A percentile compares a stretch with the other conserved stretches of the same genome.
phyloP scores from a whole-genome alignment of 2,113 vertebrate genomes.

The Megalops atlanticus region DNA sequence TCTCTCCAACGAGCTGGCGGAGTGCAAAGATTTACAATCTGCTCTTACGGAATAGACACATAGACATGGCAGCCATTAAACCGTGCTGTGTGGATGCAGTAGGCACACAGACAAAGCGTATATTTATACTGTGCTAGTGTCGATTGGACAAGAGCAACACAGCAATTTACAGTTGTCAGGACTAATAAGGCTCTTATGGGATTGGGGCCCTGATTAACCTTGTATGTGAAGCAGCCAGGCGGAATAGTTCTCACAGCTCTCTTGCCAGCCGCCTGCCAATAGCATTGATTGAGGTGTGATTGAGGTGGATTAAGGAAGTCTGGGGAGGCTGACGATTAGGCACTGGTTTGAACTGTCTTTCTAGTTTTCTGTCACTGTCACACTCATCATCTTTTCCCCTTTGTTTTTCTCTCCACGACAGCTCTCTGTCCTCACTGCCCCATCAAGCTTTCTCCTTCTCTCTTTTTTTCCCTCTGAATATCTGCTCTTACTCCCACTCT shows the following conservation, averaged over 20 bases:
- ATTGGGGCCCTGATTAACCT: background rate
- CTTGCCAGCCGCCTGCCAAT: background rate
- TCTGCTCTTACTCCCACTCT: slow-evolving; percentile 10
- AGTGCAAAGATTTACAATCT: background rate
- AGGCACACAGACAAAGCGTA: background rate
- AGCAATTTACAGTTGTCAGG: background rate
- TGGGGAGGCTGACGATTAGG: background rate
- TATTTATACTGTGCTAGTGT: background rate
- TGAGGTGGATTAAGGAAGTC: background rate
- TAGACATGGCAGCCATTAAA: background rate
- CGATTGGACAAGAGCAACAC: background rate
- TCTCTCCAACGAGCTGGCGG: background rate
- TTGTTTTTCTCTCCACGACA: background rate
- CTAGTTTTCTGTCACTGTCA: background rate
- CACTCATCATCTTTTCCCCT: slow-evolving; percentile 1
- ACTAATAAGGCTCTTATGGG: background rate
- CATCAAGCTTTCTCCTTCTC: background rate
- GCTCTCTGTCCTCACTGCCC: background rate
- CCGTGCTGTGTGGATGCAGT: background rate
- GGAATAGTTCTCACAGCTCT: background rate
- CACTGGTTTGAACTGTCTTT: background rate
- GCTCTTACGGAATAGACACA: background rate
- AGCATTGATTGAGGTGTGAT: background rate
- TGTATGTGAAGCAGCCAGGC: background rate
- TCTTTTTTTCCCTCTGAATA: background rate